Evolutionary conservation across 2,888 invertebrate species (phyloP).

Genomic region (Amorpha juglandis): DNA sequence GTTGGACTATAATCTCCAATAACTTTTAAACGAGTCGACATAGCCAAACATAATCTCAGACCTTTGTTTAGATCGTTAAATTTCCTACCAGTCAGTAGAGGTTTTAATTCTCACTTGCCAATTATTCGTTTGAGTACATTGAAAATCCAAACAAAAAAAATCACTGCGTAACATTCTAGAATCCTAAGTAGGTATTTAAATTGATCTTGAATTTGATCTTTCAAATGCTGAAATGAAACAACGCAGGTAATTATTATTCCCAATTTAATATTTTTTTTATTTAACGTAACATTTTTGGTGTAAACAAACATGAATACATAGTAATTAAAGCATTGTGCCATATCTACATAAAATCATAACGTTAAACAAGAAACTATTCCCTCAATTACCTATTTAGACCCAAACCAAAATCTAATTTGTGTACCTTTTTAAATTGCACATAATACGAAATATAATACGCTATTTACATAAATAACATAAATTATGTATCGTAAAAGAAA

Average conservation of each 20-base stretch:
- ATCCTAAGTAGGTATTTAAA: no score
- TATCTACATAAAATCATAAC: background rate
- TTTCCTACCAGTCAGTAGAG: no score
- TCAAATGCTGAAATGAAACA: background rate
- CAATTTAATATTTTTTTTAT: slow-evolving; percentile 25
- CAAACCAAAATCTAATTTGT: slow-evolving; percentile 41
- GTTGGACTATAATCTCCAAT: no score
- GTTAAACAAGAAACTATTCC: slow-evolving; percentile 27
- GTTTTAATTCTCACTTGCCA: no score
- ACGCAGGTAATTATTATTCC: background rate
- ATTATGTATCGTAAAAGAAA: no score
- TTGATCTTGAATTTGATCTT: no score
- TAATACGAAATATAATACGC: slow-evolving; percentile 30
- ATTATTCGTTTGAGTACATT: no score
- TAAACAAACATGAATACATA: slow-evolving; percentile 38
- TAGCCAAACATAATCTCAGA: no score
- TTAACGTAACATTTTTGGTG: slow-evolving; percentile 34
- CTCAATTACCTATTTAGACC: slow-evolving; percentile 39
- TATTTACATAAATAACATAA: slow-evolving; percentile 19
- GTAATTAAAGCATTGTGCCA: slow-evolving; percentile 49
- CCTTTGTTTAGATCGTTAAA: no score
- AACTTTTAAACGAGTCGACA: no score
- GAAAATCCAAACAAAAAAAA: no score
- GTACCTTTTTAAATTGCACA: slow-evolving; percentile 41
- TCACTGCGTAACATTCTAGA: no score